phyloP scores from a whole-genome alignment of 2,797 vertebrate genomes.

The Australoheros facetus region DNA sequence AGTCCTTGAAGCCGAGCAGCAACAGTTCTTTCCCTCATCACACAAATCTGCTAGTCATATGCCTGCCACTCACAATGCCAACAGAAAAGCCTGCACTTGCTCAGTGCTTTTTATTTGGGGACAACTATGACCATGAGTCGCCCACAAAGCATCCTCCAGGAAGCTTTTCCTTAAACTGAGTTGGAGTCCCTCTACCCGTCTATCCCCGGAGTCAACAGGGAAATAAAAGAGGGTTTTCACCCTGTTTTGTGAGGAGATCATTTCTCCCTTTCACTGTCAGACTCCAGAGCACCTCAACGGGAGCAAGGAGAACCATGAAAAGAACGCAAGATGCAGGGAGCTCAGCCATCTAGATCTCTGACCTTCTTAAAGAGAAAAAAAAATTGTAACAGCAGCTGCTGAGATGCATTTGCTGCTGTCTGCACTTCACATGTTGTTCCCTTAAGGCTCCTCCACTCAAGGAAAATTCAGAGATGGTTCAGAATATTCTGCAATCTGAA shows the following conservation, averaged over 20 bases:
- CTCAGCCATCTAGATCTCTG: not conserved
- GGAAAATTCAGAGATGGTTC: not conserved
- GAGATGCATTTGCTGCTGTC: not conserved
- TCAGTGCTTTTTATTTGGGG: too few relatives aligned
- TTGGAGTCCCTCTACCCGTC: not conserved
- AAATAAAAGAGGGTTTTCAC: not conserved
- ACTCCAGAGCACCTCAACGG: not conserved
- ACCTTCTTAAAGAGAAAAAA: not conserved
- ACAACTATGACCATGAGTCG: not conserved
- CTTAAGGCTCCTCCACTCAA: not conserved
- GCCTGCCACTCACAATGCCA: not conserved
- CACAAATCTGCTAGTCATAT: not conserved
- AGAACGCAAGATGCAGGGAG: fast-evolving
- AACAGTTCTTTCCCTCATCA: not conserved
- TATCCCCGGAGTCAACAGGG: not conserved
- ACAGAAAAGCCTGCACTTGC: not conserved
- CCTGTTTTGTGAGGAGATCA: not conserved
- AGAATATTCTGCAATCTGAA: not conserved
- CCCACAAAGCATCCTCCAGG: not conserved
- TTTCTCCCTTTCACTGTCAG: not conserved
- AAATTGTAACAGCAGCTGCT: not conserved
- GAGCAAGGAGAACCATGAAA: not conserved
- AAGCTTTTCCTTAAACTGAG: not conserved
- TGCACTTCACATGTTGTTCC: not conserved
- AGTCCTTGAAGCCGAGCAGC: not conserved